phyloP scores from a whole-genome alignment of 2,888 invertebrate genomes.

The Synergus japonicus region DNA sequence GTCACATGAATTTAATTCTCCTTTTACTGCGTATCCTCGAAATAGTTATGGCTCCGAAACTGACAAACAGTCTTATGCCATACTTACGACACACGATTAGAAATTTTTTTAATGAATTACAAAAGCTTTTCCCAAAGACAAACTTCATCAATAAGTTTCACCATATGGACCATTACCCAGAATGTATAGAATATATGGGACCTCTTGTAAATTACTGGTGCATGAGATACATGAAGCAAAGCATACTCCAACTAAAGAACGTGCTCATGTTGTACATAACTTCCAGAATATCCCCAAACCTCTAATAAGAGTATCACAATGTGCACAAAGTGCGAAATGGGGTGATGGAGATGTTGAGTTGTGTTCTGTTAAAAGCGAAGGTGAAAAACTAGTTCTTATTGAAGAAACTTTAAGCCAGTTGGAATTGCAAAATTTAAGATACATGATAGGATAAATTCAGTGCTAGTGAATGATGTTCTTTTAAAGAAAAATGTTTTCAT shows the following conservation, averaged over 20 bases:
- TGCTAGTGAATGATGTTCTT: no score
- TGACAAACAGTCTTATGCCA: constrained; percentile 11
- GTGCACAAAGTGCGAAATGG: constrained; percentile 51
- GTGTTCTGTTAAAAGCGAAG: constrained; percentile 24
- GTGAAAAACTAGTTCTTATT: constrained; percentile 27
- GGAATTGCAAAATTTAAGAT: constrained; percentile 31
- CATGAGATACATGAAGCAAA: constrained; percentile 51
- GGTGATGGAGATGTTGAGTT: constrained; percentile 48
- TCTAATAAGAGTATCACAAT: constrained; percentile 46
- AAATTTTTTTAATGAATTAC: background rate
- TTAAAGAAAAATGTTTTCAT: no score
- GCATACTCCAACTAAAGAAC: constrained; percentile 43
- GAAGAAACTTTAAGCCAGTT: constrained; percentile 27
- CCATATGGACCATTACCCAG: constrained; percentile 48
- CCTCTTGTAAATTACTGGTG: constrained; percentile 50
- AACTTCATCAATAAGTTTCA: constrained; percentile 36
- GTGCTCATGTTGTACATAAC: constrained; percentile 51
- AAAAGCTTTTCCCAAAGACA: constrained; percentile 5
- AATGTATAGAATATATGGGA: constrained; percentile 52
- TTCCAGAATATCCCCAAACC: constrained; percentile 52
- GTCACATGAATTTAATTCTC: constrained; percentile 3
- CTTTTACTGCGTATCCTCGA: background rate
- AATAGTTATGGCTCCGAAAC: constrained; percentile 17
- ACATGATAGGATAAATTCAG: no score
- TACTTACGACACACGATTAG: background rate